Percentiles rank a stretch among this genome's conserved stretches.
These are phyloP conservation scores for Popillia japonica DNA, from an alignment of 1,140 invertebrate species.

Conservation along the genomic window DNA sequence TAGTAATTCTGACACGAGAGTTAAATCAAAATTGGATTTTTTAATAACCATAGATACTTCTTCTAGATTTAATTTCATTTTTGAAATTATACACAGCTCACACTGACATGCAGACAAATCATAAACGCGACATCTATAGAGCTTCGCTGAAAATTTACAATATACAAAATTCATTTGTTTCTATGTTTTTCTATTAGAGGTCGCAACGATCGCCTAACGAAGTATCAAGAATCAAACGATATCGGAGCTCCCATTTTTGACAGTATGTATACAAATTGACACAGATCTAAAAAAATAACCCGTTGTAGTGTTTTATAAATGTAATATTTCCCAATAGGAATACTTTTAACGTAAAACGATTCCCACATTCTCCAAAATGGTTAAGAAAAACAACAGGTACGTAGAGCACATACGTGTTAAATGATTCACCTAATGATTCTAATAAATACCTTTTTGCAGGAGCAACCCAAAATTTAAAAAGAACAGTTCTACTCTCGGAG, in stretches of 20 bases:
- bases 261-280: conserved; percentile 10
- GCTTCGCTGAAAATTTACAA: too few relatives aligned
- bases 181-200: too few relatives aligned
- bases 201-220: too few relatives aligned
- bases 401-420: background rate
- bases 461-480: conserved; percentile 8
- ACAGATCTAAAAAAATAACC: background rate
- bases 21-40: background rate
- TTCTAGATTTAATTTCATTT: too few relatives aligned
- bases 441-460: background rate
- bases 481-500: background rate
- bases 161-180: too few relatives aligned
- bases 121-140: too few relatives aligned
- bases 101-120: too few relatives aligned
- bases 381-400: conserved; percentile 18
- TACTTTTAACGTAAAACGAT: background rate
- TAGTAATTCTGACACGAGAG: background rate
- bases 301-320: background rate
- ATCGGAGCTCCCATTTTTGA: conserved; percentile 27
- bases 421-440: background rate
- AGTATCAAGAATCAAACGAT: too few relatives aligned
- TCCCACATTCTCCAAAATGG: background rate
- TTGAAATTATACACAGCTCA: too few relatives aligned
- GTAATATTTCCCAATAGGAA: background rate
- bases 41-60: background rate